These are phyloP conservation scores for Diadegma fenestrale DNA, from an alignment of 2,888 invertebrate genomes.

Conservation along the genomic window DNA sequence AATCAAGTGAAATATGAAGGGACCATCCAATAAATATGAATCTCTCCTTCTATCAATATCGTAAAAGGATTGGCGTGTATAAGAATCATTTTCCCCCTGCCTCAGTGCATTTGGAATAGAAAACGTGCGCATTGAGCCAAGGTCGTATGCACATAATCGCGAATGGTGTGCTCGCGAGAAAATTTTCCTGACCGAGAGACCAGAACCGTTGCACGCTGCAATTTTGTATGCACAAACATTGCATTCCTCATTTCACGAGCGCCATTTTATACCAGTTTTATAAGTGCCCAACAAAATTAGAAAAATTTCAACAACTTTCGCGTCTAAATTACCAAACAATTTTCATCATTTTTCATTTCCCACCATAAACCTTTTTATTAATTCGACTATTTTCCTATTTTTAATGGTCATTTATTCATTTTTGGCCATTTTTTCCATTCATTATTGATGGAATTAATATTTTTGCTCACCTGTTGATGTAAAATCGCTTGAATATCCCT, in stretches of 20 bases:
- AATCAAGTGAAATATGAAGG: constrained; percentile 42
- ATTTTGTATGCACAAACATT: constrained; percentile 72
- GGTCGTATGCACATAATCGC: constrained; percentile 73
- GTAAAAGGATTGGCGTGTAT: constrained; percentile 33
- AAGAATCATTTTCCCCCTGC: neutral
- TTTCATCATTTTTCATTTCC: neutral
- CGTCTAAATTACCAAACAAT: neutral
- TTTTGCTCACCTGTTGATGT: constrained; percentile 81
- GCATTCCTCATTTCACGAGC: constrained; percentile 78
- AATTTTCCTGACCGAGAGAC: constrained; percentile 50
- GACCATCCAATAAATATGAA: constrained; percentile 11
- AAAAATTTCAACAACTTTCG: neutral
- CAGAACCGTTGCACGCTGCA: constrained; percentile 64
- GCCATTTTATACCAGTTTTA: constrained; percentile 38
- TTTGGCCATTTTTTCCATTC: neutral
- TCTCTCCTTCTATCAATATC: constrained; percentile 19
- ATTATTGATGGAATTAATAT: neutral
- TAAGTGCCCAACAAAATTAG: neutral
- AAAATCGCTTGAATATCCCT: constrained; percentile 83
- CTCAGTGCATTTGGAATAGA: constrained; percentile 21
- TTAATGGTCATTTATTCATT: neutral
- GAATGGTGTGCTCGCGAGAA: constrained; percentile 41
- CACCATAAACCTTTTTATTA: neutral
- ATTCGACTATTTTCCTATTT: neutral
- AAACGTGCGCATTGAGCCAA: constrained; percentile 70